Base-by-base conservation (phyloP, 2,797 vertebrate species). In the Enteromius unitaeniatus region DNA sequence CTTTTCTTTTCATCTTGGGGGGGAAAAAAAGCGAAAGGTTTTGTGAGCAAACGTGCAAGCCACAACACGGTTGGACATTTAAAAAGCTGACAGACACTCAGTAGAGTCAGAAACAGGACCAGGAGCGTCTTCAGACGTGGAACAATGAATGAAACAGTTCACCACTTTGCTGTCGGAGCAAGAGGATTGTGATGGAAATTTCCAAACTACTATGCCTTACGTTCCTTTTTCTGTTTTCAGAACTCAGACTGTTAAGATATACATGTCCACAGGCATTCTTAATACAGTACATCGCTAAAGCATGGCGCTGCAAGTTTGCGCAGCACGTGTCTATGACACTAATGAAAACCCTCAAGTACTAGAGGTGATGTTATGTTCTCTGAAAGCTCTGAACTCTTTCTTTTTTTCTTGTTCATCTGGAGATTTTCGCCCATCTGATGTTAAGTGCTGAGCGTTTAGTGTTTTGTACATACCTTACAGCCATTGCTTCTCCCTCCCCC, bases 141-240 rank as follows among this genome's bases (percentile, higher is more conserved):
- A 34, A 79, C 40, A 68, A 77, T 68, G 51, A 70, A 87, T 80
- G 86, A 88, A 67, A 88, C 84, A 45, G 23, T 60, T 84, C 73
- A n/a, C 69, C 82, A 82, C 78, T 45, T 70, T 82, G 84, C 85
- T 77, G 34, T 42, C 81, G 47, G 65, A 49, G 84, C 21, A 82
- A 34, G 67, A 74, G 64, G 69, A 79, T 60, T 3, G 26, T 84
- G 78, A 81, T 67, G 67, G 82, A 76, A 81, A 78, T 40, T 65
- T 49, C 51, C 83, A 88, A 93, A 84, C 85, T 91, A 89, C 85
- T 93, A 91, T 95, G 95, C 95, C 94, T 95, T 94, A 88, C 88
- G 91, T 94, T 86, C 86, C 21, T 88, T 81, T 87, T 91, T 92
- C 80, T 81, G 78, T 72, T 93, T 93, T 91, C 89, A 37, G 88